phyloP scores from a whole-genome alignment of 2,888 invertebrate genomes.

The Dichetophora obliterata region DNA sequence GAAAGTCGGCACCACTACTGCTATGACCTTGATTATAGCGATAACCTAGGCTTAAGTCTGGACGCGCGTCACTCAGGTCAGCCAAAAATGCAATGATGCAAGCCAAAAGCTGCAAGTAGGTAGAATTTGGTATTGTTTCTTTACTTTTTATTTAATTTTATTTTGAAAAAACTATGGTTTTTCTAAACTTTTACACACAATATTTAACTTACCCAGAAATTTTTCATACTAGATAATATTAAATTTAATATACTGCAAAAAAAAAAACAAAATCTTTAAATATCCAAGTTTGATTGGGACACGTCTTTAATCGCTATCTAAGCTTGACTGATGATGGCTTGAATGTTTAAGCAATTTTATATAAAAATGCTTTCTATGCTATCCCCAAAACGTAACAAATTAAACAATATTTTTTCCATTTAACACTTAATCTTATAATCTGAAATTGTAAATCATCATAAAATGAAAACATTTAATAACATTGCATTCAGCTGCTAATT shows the following conservation, averaged over 20 bases:
- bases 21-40: constrained; percentile 57
- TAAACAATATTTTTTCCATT: no score
- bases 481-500: neutral
- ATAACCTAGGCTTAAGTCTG: constrained; percentile 63
- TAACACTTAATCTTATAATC: no score
- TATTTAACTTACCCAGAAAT: constrained; percentile 57
- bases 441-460: no score
- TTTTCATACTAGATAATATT: constrained; percentile 53
- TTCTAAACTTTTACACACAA: neutral
- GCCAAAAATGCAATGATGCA: constrained; percentile 54
- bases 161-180: neutral
- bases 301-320: neutral
- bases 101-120: constrained; percentile 54
- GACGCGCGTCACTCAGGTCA: constrained; percentile 54
- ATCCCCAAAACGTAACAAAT: no score
- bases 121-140: no score
- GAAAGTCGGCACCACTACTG: constrained; percentile 47
- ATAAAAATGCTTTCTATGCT: neutral
- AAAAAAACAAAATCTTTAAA: neutral
- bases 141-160: neutral
- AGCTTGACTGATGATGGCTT: constrained; percentile 30
- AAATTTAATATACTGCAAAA: neutral
- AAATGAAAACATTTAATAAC: no score
- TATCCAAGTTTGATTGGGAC: no score
- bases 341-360: constrained; percentile 44